Percentiles rank a stretch among this genome's conserved stretches.
Conservation (phyloP, 2,113 vertebrate genomes). For the Sphyrna mokarran region DNA sequence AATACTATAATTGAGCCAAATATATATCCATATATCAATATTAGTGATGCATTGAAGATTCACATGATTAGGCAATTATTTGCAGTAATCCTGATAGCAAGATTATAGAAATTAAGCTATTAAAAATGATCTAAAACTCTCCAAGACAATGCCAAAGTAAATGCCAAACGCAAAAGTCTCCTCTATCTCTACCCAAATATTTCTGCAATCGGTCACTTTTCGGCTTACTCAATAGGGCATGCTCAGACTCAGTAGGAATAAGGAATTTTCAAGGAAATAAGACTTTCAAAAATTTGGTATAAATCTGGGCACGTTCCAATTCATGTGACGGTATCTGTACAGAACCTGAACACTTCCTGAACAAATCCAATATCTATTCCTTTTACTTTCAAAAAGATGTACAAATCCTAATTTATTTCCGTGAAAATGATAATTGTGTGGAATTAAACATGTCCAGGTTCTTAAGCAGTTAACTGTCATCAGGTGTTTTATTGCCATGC, state of each 20-base stretch:
- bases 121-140: neutral
- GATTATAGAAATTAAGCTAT: neutral
- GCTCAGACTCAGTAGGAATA: neutral
- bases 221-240: neutral
- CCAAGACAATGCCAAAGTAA: neutral
- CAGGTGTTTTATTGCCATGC: neutral
- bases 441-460: neutral
- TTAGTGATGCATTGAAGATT: neutral
- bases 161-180: neutral
- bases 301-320: neutral
- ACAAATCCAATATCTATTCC: neutral
- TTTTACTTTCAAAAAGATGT: neutral
- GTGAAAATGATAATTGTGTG: neutral
- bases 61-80: neutral
- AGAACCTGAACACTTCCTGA: neutral
- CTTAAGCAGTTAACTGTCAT: conserved; percentile 19
- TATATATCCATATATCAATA: neutral
- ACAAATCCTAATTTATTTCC: neutral
- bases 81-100: neutral
- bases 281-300: neutral
- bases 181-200: neutral
- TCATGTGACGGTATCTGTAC: neutral
- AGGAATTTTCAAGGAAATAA: neutral
- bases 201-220: neutral
- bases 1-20: neutral